Conservation (phyloP, 2,888 invertebrate genomes). For the Apamea sordens region DNA sequence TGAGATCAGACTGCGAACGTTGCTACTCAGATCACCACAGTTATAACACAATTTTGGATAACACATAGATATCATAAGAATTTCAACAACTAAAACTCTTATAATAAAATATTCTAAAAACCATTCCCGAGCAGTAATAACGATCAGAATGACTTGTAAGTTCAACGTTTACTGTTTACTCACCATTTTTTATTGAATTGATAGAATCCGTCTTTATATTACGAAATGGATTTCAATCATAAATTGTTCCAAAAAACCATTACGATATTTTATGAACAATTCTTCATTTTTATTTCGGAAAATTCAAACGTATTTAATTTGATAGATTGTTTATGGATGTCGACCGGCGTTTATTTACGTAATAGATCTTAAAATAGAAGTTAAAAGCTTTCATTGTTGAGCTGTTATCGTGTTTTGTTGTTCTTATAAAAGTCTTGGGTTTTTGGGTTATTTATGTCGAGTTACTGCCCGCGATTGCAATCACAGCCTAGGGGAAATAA, state of each 20-base stretch:
- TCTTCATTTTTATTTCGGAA: constrained; percentile 29
- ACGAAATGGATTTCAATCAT: constrained; percentile 40
- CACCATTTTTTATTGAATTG: constrained; percentile 31
- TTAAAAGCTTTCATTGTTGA: constrained; percentile 53
- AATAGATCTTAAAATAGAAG: constrained; percentile 43
- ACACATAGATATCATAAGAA: background rate
- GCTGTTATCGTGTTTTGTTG: constrained; percentile 17
- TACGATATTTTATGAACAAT: constrained; percentile 29
- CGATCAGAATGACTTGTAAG: constrained; percentile 30
- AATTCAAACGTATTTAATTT: constrained; percentile 35
- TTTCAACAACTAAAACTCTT: constrained; percentile 2
- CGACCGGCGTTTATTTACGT: constrained; percentile 27
- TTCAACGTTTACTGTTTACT: constrained; percentile 26
- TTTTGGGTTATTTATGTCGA: constrained; percentile 2
- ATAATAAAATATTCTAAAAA: constrained; percentile 3
- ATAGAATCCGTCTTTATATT: constrained; percentile 39
- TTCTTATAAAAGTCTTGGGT: constrained; percentile 1
- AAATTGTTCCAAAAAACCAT: constrained; percentile 47
- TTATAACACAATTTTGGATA: too few species aligned
- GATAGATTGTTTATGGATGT: constrained; percentile 53
- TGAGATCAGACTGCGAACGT: too few species aligned
- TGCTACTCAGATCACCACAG: too few species aligned
- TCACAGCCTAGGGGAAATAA: background rate
- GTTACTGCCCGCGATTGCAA: background rate
- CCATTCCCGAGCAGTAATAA: background rate